Conservation (phyloP, 2,888 invertebrate species). For the Branchellion lobata region DNA sequence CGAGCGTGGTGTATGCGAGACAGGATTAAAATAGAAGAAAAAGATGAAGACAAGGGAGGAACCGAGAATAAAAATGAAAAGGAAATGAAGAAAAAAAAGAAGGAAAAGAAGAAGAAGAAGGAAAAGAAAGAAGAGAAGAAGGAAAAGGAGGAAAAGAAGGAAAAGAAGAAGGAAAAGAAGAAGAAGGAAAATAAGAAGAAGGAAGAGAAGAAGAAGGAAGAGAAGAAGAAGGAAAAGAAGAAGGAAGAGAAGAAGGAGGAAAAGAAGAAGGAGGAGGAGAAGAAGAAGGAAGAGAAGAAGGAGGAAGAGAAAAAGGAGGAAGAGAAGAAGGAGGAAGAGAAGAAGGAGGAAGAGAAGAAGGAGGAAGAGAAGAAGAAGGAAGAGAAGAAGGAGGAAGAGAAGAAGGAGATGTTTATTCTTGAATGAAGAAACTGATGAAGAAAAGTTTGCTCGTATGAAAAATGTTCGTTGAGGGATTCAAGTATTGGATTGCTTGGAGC, state of each 20-base stretch:
- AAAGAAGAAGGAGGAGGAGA: not conserved
- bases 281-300: not conserved
- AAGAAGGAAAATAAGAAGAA: slow-evolving; percentile 1
- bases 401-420: too few species aligned
- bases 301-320: not conserved
- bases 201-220: too few species aligned
- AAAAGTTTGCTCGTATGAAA: too few species aligned
- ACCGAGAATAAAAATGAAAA: not conserved
- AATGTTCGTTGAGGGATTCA: too few species aligned
- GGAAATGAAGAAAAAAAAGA: not conserved
- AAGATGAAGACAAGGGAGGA: too few species aligned
- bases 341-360: not conserved
- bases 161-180: not conserved
- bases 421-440: too few species aligned
- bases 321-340: not conserved
- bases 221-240: not conserved
- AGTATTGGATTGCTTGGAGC: too few species aligned
- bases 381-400: not conserved
- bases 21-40: too few species aligned
- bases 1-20: not conserved
- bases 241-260: not conserved
- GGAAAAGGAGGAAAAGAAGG: slow-evolving; percentile 19
- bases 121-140: not conserved
- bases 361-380: not conserved
- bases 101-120: not conserved